These are phyloP conservation scores for Rambutsinella grinnellia DNA, from an alignment of 2,888 invertebrate genomes.

Conservation along the genomic window DNA sequence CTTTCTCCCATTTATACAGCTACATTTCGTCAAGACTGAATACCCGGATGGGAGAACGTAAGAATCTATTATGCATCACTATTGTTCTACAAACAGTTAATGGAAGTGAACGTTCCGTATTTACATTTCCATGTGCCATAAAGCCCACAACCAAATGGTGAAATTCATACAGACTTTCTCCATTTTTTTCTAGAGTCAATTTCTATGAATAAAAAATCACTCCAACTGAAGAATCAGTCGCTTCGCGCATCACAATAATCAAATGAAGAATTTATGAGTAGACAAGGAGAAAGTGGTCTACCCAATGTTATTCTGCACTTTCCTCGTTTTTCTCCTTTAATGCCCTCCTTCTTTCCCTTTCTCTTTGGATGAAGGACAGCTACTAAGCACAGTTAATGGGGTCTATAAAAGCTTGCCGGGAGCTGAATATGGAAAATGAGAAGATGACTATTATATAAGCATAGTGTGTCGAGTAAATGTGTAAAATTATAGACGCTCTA, in stretches of 20 bases:
- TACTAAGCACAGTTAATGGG: conserved; percentile 23
- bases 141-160: not conserved
- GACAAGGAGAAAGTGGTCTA: not conserved
- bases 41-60: not conserved
- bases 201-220: conserved; percentile 7
- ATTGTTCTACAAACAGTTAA: conserved; percentile 29
- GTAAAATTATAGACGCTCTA: too few species aligned
- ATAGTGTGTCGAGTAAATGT: too few species aligned
- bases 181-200: not conserved
- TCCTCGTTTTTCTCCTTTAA: conserved; percentile 12
- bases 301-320: not conserved
- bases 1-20: not conserved
- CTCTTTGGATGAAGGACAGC: conserved; percentile 16
- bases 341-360: conserved; percentile 11
- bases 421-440: too few species aligned
- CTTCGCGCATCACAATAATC: conserved; percentile 19
- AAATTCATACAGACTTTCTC: not conserved
- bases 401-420: not conserved
- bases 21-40: conserved; percentile 7
- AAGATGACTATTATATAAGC: too few species aligned
- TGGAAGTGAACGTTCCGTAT: not conserved
- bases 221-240: conserved; percentile 2
- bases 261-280: conserved; percentile 17
- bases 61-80: conserved; percentile 28
- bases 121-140: not conserved